Conservation (phyloP, 2,888 invertebrate genomes). For the Therioaphis trifolii region DNA sequence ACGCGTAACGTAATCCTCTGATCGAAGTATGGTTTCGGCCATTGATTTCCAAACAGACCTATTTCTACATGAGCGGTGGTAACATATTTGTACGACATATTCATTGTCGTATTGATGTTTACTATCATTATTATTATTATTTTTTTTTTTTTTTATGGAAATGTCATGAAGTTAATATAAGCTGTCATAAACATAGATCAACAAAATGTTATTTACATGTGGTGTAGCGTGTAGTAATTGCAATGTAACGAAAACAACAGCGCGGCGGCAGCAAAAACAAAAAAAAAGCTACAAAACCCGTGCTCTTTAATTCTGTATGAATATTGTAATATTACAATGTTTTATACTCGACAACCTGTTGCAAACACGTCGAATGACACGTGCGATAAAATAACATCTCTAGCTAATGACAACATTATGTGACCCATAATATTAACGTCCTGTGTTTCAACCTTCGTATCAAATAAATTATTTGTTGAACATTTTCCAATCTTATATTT, state of each 20-base stretch:
- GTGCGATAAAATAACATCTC: not conserved
- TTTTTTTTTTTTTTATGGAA: slow-evolving; percentile 13
- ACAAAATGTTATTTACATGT: not conserved
- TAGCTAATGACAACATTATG: too few relatives aligned
- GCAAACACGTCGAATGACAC: not conserved
- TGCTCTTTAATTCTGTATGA: not conserved
- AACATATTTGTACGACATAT: not conserved
- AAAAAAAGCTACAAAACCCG: not conserved
- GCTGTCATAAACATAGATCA: not conserved
- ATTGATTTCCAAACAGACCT: not conserved
- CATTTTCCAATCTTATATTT: too few relatives aligned
- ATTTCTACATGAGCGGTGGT: not conserved
- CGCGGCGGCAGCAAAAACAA: too few relatives aligned
- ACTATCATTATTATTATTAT: too few relatives aligned
- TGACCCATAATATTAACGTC: not conserved
- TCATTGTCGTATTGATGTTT: not conserved
- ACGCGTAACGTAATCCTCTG: not conserved
- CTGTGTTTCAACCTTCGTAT: too few relatives aligned
- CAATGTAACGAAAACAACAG: not conserved
- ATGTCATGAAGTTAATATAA: not conserved
- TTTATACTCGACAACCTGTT: not conserved
- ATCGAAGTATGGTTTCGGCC: not conserved
- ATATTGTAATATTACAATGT: too few relatives aligned
- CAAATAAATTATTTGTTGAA: too few relatives aligned
- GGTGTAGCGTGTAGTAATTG: not conserved